These are phyloP conservation scores for Agriopis leucophaearia DNA, from an alignment of 2,888 invertebrate genomes.

Conservation along the genomic window DNA sequence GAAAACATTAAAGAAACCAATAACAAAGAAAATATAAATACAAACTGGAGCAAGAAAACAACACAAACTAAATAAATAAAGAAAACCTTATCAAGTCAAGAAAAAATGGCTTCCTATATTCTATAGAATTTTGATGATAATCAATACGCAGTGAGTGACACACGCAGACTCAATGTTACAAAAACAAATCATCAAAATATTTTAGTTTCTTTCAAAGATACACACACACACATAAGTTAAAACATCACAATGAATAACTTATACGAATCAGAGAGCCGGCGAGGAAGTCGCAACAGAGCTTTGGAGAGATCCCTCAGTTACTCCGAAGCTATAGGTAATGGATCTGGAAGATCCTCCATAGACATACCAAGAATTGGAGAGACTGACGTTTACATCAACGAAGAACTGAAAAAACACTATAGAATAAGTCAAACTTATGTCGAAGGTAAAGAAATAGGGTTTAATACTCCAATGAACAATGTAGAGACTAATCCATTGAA, in stretches of 20 bases:
- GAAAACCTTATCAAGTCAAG: not conserved
- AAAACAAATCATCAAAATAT: not conserved
- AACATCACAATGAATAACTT: constrained; percentile 50
- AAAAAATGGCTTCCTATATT: not conserved
- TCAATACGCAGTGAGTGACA: not conserved
- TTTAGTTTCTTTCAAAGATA: too few species aligned
- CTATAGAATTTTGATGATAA: not conserved
- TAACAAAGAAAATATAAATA: not conserved
- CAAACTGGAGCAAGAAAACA: not conserved
- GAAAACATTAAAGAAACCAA: not conserved
- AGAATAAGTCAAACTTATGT: constrained; percentile 80
- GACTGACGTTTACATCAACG: constrained; percentile 78
- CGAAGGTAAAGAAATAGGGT: constrained; percentile 77
- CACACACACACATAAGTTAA: too few species aligned
- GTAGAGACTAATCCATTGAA: constrained; percentile 53
- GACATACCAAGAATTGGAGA: constrained; percentile 75
- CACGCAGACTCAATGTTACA: not conserved
- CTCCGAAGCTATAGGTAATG: constrained; percentile 78
- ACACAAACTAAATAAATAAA: not conserved
- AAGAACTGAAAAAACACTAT: constrained; percentile 77
- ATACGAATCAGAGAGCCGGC: constrained; percentile 57
- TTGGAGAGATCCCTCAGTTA: constrained; percentile 79
- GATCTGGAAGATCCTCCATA: constrained; percentile 71
- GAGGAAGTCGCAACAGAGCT: constrained; percentile 67
- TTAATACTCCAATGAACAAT: constrained; percentile 60